Base-by-base conservation (phyloP, 2,888 invertebrate genomes). In the Torymus aiolomorphi region DNA sequence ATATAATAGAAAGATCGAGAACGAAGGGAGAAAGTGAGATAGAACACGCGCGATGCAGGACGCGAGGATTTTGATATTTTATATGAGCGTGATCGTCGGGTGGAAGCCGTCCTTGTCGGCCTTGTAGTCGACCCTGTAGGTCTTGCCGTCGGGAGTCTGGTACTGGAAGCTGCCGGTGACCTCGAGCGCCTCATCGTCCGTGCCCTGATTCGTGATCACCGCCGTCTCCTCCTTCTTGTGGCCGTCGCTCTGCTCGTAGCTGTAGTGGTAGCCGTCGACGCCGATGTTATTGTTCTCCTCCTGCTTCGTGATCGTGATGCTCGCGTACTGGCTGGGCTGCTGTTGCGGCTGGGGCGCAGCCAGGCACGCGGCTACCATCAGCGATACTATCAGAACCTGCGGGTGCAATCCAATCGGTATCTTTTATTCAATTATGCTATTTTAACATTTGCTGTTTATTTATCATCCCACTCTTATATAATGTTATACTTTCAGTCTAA, bases 271-370 rank as follows among this genome's bases (percentile, higher is more conserved):
- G 57, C 89, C 88, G 51, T 85, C 85, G 5, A 90, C 87, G 2
- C 90, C 90, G 76, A 90, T 90, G 82, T 88, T 90, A 83, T 90
- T 89, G 71, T 86, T 86, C 76, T 90, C 90, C 65, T 90, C 90
- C 77, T 90, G 89, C 24, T 85, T 87, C 5, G 87, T 80, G 73
- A 90, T 89, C 49, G 89, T 90, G 57, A 90, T 86, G 4, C 88
- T 88, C 0, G 78, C 80, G 65, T 88, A 87, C 2, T 87, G 88
- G 77, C 83, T 86, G 2, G 63, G 31, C 20, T 2, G 18, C 42
- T 72, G 75, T 59, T 89, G 90, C 1, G 90, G 89, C 12, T 89
- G 90, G 1, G 90, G 89, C 12, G 89, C 89, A 4, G 88, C 87
- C 2, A 84, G n/a, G 61, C 84, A 84, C 56, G 84, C 84, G 20